These are phyloP conservation scores for Eupithecia dodoneata DNA, from an alignment of 2,888 invertebrate species.

Conservation along the genomic window DNA sequence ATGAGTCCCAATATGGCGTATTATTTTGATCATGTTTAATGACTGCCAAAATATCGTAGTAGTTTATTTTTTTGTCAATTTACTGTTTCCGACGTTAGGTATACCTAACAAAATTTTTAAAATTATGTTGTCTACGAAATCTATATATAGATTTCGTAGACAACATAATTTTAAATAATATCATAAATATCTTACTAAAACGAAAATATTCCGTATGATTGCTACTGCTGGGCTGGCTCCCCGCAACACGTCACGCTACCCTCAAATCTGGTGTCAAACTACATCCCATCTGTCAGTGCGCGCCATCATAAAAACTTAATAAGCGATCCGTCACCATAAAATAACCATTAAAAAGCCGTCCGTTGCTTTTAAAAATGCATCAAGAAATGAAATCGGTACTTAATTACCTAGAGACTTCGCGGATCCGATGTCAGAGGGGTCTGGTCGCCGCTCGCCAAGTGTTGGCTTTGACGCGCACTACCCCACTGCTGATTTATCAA, in stretches of 20 bases:
- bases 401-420: constrained; percentile 82
- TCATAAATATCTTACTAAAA: background rate
- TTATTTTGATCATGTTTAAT: too few species aligned
- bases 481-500: constrained; percentile 49
- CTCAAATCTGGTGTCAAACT: constrained; percentile 82
- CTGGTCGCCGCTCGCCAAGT: constrained; percentile 36
- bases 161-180: background rate
- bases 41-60: too few species aligned
- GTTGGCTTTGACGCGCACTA: constrained; percentile 50
- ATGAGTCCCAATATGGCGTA: too few species aligned
- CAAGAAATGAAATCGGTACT: constrained; percentile 83
- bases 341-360: constrained; percentile 83
- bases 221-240: constrained; percentile 33
- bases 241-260: constrained; percentile 49
- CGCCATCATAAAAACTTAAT: constrained; percentile 81
- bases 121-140: too few species aligned
- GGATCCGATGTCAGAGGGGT: constrained; percentile 75
- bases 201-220: constrained; percentile 9
- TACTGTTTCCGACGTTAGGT: too few species aligned
- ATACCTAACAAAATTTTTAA: too few species aligned
- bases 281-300: constrained; percentile 81
- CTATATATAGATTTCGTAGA: background rate
- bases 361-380: constrained; percentile 83
- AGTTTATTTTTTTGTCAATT: too few species aligned
- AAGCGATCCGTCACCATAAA: constrained; percentile 84